Evolutionary conservation across 2,113 vertebrate species (phyloP).

Genomic region (Peromyscus leucopus): DNA sequence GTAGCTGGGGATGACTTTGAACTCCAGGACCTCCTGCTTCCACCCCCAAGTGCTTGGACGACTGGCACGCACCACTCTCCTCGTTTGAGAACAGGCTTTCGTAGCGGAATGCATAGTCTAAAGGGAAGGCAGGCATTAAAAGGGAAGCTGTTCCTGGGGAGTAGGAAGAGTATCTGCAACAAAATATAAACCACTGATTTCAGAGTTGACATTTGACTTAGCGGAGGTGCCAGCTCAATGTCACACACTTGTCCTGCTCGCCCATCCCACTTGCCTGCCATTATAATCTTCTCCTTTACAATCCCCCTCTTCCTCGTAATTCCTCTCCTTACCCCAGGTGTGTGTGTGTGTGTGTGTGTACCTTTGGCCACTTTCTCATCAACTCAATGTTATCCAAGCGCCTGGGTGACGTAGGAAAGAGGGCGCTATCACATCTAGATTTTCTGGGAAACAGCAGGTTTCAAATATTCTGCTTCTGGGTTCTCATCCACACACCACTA

Average conservation of each 20-base stretch:
- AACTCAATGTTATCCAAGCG: neutral
- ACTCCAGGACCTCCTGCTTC: neutral
- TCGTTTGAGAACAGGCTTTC: neutral
- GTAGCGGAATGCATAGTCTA: neutral
- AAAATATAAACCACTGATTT: neutral
- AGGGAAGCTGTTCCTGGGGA: neutral
- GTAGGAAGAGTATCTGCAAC: neutral
- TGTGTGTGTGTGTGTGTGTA: too few species aligned
- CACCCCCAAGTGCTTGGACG: neutral
- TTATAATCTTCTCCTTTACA: neutral
- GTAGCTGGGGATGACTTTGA: neutral
- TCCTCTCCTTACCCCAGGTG: neutral
- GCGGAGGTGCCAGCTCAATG: neutral
- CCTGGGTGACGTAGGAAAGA: neutral
- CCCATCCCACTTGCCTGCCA: neutral
- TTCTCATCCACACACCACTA: neutral
- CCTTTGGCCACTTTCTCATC: neutral
- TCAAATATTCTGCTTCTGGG: constrained; percentile 41
- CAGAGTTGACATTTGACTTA: constrained; percentile 3
- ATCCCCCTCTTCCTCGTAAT: neutral
- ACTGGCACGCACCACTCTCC: neutral
- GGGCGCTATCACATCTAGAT: neutral
- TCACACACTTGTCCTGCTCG: neutral
- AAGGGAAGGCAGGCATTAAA: neutral
- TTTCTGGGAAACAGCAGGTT: constrained; percentile 17